Base-by-base conservation (phyloP, 2,888 invertebrate genomes). In the Clusia tigrina region DNA sequence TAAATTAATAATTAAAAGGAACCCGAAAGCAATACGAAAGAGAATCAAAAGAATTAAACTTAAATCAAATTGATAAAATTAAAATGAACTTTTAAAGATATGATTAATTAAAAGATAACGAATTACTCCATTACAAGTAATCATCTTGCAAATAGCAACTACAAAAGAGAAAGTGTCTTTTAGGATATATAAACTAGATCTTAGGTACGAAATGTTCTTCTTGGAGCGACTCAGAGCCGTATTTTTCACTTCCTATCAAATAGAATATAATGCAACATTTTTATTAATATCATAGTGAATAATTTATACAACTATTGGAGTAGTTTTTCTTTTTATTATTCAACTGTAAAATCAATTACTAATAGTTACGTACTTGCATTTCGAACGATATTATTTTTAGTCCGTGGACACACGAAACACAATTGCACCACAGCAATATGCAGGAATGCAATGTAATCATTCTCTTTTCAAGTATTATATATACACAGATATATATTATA, bases 101-200 rank as follows among this genome's bases (percentile, higher is more conserved):
- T 32, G 6, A 32, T 32, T 54, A 53, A 61, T 48, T n/a, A n/a
- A 48, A 54, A 42, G 48, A 57, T 5, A 25, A 20, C 37, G 38
- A 46, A 17, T 53, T 42, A 54, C 42, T 42, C n/a, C 42, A 42
- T 42, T 42, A 42, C 42, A n/a, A 42, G 15, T 17, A 42, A 42
- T 42, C n/a, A n/a, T n/a, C n/a, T n/a, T n/a, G n/a, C n/a, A 20
- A 24, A 60, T 55, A 52, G 20, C 24, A 63, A 58, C 24, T 22
- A 57, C 61, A 54, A 68, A 68, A 57, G 56, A 68, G 66, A 68
- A 71, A 69, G 74, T 74, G 74, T 74, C 74, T 74, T 74, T 77
- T 77, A 77, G 72, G 64, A 72, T 75, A 71, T 72, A n/a, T n/a
- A n/a, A n/a, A n/a, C n/a, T 72, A 71, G 65, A 61, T n/a, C 65